Evolutionary conservation across 1,140 invertebrate species (phyloP).

Genomic region (Zaprionus lachaisei): DNA sequence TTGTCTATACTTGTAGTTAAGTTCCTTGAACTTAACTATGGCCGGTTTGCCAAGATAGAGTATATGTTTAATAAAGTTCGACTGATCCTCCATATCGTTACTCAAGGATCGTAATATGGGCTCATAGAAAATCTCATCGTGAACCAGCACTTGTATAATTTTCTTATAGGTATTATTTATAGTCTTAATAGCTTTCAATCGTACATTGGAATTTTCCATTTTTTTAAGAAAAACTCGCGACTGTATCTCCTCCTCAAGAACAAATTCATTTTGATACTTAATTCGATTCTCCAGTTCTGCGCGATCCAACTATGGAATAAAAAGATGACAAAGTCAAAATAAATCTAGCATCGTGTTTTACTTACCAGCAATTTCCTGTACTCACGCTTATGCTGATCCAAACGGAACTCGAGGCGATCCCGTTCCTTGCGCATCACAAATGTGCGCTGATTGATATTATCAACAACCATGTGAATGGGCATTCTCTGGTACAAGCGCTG

Average conservation of each 20-base stretch:
- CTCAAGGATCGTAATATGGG: slow-evolving; percentile 74
- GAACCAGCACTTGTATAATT: slow-evolving; percentile 73
- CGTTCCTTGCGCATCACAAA: slow-evolving; percentile 80
- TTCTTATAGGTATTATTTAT: slow-evolving; percentile 78
- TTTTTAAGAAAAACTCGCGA: slow-evolving; percentile 66
- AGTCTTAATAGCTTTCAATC: slow-evolving; percentile 77
- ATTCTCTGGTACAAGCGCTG: slow-evolving; percentile 78
- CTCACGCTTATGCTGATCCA: slow-evolving; percentile 58
- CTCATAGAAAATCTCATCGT: slow-evolving; percentile 81
- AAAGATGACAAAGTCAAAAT: background rate
- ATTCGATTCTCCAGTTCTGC: slow-evolving; percentile 74
- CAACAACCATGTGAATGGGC: slow-evolving; percentile 75
- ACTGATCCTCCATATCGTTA: slow-evolving; percentile 77
- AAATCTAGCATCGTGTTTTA: background rate
- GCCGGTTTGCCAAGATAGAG: slow-evolving; percentile 77
- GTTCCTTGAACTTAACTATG: slow-evolving; percentile 69
- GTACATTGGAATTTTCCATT: slow-evolving; percentile 78
- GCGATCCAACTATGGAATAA: slow-evolving; percentile 43
- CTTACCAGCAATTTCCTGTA: slow-evolving; percentile 60
- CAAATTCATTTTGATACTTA: slow-evolving; percentile 78
- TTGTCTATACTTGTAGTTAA: slow-evolving; percentile 61
- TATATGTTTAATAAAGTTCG: slow-evolving; percentile 79
- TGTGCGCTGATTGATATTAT: slow-evolving; percentile 81
- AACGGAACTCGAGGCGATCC: slow-evolving; percentile 69
- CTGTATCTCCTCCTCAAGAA: slow-evolving; percentile 70